phyloP scores from a whole-genome alignment of 2,797 vertebrate species.

The Balearica regulorum region DNA sequence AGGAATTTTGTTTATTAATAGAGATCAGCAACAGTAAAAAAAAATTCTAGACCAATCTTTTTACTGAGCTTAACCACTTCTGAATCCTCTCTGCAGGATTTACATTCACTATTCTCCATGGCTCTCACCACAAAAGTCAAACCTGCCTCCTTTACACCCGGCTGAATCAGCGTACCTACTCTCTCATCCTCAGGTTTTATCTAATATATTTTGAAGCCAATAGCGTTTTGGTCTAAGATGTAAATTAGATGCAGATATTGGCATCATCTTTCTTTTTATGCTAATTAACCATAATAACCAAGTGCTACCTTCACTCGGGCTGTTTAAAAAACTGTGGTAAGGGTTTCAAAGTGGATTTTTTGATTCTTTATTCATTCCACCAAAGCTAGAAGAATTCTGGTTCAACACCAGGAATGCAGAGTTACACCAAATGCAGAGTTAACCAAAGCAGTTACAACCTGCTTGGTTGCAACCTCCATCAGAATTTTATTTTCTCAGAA shows the following conservation, averaged over 20 bases:
- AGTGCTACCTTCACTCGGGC: not conserved
- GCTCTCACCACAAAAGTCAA: not conserved
- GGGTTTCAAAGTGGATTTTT: accelerated
- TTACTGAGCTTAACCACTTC: not conserved
- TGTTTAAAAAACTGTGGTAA: not conserved
- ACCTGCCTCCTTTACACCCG: not conserved
- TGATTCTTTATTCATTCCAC: not conserved
- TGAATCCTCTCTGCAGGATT: not conserved
- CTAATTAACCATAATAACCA: not conserved
- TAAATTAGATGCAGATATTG: not conserved
- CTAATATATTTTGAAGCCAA: not conserved
- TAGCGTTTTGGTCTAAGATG: not conserved
- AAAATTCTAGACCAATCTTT: not conserved
- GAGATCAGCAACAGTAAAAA: not conserved
- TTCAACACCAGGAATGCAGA: not conserved
- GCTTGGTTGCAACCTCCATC: not conserved
- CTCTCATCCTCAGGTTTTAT: not conserved
- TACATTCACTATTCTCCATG: accelerated
- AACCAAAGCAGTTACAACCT: not conserved
- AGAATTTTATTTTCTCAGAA: not conserved
- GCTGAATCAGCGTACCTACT: not conserved
- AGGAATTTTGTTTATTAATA: not conserved
- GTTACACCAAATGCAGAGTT: no score
- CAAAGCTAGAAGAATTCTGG: not conserved
- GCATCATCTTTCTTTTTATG: not conserved